Percentiles rank a stretch among this genome's conserved stretches.
phyloP scores from a whole-genome alignment of 2,113 vertebrate species.

The pig (Sus scrofa) region T2T-Sscrofa CM000818.6:15728001-15728500 shows the following conservation, averaged over 20 bases:
- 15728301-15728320: background rate
- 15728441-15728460: background rate
- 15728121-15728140: too few relatives aligned
- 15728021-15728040: background rate
- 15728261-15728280: background rate
- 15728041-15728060: background rate
- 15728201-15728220: background rate
- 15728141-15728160: background rate
- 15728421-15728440: background rate
- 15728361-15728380: rapidly evolving
- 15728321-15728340: background rate
- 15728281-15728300: background rate
- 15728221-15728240: background rate
- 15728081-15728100: background rate
- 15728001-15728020: background rate
- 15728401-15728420: background rate
- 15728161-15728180: rapidly evolving
- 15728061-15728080: background rate
- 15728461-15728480: too few relatives aligned
- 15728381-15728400: background rate
- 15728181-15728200: background rate
- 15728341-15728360: background rate
- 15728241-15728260: background rate
- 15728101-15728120: background rate
- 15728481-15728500: too few relatives aligned